phyloP scores from a whole-genome alignment of 2,113 vertebrate genomes.

The Shinisaurus crocodilurus region DNA sequence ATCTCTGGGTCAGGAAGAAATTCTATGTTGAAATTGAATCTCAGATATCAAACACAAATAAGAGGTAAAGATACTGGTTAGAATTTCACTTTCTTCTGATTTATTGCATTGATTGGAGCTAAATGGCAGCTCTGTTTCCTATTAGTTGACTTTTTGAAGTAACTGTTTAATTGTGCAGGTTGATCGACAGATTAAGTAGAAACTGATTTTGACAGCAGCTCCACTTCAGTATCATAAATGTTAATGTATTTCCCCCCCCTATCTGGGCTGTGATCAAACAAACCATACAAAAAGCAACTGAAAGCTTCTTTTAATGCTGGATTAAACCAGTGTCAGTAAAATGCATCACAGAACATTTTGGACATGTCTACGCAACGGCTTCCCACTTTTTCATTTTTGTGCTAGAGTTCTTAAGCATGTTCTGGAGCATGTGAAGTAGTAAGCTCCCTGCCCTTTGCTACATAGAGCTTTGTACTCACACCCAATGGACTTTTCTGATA shows the following conservation, averaged over 20 bases:
- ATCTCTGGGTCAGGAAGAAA: constrained; percentile 10
- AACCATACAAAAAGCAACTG: not conserved
- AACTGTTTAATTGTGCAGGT: not conserved
- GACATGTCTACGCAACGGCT: not conserved
- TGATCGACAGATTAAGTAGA: not conserved
- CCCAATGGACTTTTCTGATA: not conserved
- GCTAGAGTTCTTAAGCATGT: not conserved
- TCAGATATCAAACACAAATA: not conserved
- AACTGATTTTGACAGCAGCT: not conserved
- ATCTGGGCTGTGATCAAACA: not conserved
- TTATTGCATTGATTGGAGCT: constrained; percentile 1
- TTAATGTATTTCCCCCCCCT: not conserved
- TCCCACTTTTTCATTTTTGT: not conserved
- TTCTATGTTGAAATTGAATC: not conserved
- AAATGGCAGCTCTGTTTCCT: constrained; percentile 1
- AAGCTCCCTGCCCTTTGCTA: not conserved
- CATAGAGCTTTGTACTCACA: not conserved
- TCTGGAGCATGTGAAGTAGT: not conserved
- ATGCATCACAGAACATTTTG: not conserved
- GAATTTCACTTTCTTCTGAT: constrained; percentile 23
- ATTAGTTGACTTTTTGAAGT: not conserved
- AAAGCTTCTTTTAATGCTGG: not conserved
- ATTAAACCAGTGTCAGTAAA: not conserved
- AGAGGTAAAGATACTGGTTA: not conserved
- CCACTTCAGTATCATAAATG: not conserved